Percentiles rank a stretch among this genome's conserved stretches.
Evolutionary conservation across 2,888 invertebrate genomes (phyloP).

Genomic region (Listrodromus nycthemerus): DNA sequence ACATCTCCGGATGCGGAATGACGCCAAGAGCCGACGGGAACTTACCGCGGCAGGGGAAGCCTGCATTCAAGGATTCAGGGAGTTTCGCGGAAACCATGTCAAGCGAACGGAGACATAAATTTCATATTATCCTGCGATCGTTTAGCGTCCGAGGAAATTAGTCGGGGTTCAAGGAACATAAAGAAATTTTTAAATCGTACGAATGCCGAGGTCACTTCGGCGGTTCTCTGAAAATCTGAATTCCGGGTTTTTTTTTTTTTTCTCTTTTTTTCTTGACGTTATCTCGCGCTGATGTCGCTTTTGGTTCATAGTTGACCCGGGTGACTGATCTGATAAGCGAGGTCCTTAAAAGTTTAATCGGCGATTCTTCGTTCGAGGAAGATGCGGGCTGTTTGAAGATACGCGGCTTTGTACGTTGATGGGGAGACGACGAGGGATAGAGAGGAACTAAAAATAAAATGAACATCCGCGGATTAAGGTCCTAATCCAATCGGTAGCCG

Average conservation of each 20-base stretch:
- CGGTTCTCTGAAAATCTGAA: neutral
- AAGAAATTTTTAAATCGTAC: conserved; percentile 1
- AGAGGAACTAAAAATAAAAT: conserved; percentile 45
- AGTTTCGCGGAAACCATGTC: conserved; percentile 64
- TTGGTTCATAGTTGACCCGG: too few relatives aligned
- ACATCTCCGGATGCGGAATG: conserved; percentile 42
- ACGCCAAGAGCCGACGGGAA: conserved; percentile 43
- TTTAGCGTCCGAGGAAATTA: conserved; percentile 57
- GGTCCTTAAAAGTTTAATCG: conserved; percentile 42
- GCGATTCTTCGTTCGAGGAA: conserved; percentile 14
- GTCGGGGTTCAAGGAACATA: conserved; percentile 47
- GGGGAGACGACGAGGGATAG: conserved; percentile 32
- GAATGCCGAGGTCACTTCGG: neutral
- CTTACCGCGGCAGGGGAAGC: conserved; percentile 40
- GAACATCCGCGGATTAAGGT: conserved; percentile 62
- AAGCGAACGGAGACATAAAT: conserved; percentile 64
- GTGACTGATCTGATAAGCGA: conserved; percentile 22
- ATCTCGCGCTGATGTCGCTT: too few relatives aligned
- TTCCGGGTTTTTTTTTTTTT: too few relatives aligned
- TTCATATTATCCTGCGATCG: conserved; percentile 62
- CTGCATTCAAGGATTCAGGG: conserved; percentile 52
- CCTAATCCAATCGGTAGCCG: conserved; percentile 52
- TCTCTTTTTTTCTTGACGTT: too few relatives aligned
- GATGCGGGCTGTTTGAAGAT: conserved; percentile 13
- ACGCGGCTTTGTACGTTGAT: neutral